A percentile compares a stretch with the other conserved stretches of the same genome.
phyloP scores from a whole-genome alignment of 1,140 invertebrate genomes.

The Laupala kohalensis region DNA sequence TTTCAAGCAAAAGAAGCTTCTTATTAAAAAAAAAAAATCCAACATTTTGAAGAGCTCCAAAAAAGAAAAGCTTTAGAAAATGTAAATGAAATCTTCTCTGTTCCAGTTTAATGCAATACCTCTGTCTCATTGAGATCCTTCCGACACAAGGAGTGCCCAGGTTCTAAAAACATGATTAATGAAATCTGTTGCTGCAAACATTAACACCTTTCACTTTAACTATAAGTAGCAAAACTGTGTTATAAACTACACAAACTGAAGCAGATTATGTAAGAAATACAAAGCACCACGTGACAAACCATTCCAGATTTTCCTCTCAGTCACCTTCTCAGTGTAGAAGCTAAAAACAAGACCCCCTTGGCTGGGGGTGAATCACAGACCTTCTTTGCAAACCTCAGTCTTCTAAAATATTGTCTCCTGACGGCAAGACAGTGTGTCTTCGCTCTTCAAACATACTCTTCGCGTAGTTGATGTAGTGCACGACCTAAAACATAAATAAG shows the following conservation, averaged over 20 bases:
- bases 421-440: slow-evolving; percentile 33
- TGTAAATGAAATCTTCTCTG: too few species aligned
- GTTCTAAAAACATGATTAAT: too few species aligned
- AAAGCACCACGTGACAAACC: background rate
- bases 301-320: background rate
- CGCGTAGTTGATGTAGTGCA: slow-evolving; percentile 69
- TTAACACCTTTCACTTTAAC: too few species aligned
- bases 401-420: slow-evolving; percentile 12
- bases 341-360: background rate
- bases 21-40: too few species aligned
- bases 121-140: too few species aligned
- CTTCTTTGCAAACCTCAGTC: slow-evolving; percentile 4
- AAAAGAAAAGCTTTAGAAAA: too few species aligned
- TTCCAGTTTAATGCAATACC: too few species aligned
- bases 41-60: too few species aligned
- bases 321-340: background rate
- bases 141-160: too few species aligned
- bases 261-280: background rate
- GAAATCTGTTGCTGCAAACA: too few species aligned
- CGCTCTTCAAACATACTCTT: slow-evolving; percentile 74
- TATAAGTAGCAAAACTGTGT: too few species aligned
- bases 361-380: background rate
- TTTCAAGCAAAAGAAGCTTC: too few species aligned
- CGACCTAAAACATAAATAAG: slow-evolving; percentile 40
- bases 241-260: background rate